A percentile compares a stretch with the other conserved stretches of the same genome.
Conservation (phyloP, 2,797 vertebrate species). For the Trichosurus vulpecula region DNA sequence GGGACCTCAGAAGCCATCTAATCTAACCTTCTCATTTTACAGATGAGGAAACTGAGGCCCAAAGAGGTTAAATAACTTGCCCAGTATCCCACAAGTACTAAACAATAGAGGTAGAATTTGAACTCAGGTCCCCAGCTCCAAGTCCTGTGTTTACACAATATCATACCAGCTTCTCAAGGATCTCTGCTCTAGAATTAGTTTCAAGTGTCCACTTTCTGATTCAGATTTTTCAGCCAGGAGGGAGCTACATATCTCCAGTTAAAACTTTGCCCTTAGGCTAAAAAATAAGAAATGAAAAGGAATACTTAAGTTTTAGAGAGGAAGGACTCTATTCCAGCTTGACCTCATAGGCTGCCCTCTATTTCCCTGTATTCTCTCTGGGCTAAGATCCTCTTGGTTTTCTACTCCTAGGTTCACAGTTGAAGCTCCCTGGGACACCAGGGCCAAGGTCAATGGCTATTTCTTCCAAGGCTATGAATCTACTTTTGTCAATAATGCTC, state of each 20-base stretch:
- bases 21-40: background rate
- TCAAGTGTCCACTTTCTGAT: background rate
- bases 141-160: background rate
- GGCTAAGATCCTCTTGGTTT: background rate
- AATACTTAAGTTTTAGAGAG: background rate
- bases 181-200: background rate
- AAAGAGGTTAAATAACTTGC: background rate
- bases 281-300: background rate
- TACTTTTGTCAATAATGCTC: background rate
- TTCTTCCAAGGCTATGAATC: background rate
- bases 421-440: background rate
- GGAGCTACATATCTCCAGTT: background rate
- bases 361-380: background rate
- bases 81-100: background rate
- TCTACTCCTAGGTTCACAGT: accelerated
- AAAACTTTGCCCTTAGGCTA: background rate
- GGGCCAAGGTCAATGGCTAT: background rate
- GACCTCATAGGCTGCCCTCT: background rate
- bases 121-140: background rate
- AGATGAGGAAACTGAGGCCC: too few species aligned
- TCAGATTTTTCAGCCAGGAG: background rate
- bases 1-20: background rate
- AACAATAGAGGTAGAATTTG: background rate
- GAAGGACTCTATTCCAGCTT: background rate
- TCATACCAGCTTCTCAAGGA: accelerated